These are phyloP conservation scores for Taenioides sp. DNA, from an alignment of 2,797 vertebrate species.

Conservation along the genomic window DNA sequence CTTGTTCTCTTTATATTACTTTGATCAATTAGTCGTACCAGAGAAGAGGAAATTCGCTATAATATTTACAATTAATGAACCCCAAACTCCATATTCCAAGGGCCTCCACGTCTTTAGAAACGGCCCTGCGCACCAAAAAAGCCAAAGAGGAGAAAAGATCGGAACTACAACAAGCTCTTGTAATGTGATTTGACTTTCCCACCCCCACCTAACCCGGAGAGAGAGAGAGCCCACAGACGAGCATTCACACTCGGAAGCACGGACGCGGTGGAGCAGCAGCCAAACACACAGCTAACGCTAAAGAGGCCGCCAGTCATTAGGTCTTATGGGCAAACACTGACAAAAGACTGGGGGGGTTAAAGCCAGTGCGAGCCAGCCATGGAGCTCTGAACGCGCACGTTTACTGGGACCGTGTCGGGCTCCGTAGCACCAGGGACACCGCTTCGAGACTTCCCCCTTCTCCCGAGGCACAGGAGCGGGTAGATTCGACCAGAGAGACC, in stretches of 20 bases:
- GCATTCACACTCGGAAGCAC: slow-evolving; percentile 18
- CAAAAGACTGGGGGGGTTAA: slow-evolving; percentile 65
- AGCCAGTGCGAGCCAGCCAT: slow-evolving; percentile 36
- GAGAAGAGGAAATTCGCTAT: too few species aligned
- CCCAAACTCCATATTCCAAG: background rate
- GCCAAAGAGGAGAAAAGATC: slow-evolving; percentile 29
- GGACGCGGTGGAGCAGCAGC: too few species aligned
- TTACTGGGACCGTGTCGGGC: background rate
- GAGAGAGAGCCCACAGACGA: slow-evolving; percentile 45
- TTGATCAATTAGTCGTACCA: too few species aligned
- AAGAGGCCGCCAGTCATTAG: slow-evolving; percentile 71
- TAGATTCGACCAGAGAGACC: background rate
- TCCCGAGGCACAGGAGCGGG: background rate
- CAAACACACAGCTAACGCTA: slow-evolving; percentile 44
- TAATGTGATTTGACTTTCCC: slow-evolving; percentile 52
- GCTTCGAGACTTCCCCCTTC: background rate
- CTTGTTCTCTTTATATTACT: too few species aligned
- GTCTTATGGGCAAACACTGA: slow-evolving; percentile 70
- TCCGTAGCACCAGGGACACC: background rate
- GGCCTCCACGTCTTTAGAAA: background rate
- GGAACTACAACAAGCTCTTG: slow-evolving; percentile 39
- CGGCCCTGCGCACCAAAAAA: slow-evolving; percentile 17
- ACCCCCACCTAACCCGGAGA: slow-evolving; percentile 33
- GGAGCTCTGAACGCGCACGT: slow-evolving; percentile 35
- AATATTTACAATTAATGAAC: too few species aligned